Percentiles rank a stretch among this genome's conserved stretches.
Evolutionary conservation across 2,888 invertebrate species (phyloP).

Genomic region (Lochmaea capreae): DNA sequence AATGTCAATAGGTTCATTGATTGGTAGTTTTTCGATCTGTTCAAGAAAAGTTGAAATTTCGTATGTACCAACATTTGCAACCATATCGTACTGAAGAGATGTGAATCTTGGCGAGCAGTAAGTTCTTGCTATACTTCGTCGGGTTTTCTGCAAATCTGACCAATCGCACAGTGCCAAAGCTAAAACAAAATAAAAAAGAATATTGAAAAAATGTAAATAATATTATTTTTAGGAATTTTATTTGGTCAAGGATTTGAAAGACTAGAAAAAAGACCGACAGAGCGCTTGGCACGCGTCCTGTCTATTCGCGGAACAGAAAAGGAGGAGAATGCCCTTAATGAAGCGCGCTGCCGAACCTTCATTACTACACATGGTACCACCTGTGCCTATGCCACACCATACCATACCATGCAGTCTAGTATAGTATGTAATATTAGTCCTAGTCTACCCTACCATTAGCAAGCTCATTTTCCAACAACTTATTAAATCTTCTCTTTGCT

Average conservation of each 20-base stretch:
- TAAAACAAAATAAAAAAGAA: slow-evolving; percentile 65
- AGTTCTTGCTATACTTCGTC: slow-evolving; percentile 81
- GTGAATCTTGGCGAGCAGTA: slow-evolving; percentile 85
- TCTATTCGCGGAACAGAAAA: slow-evolving; percentile 53
- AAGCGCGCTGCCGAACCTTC: slow-evolving; percentile 50
- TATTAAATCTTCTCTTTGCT: slow-evolving; percentile 23
- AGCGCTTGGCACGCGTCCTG: slow-evolving; percentile 54
- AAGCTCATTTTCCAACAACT: slow-evolving; percentile 31
- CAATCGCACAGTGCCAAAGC: slow-evolving; percentile 90
- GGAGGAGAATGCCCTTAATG: slow-evolving; percentile 44
- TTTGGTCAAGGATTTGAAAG: slow-evolving; percentile 36
- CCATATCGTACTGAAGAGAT: slow-evolving; percentile 77
- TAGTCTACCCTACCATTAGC: slow-evolving; percentile 28
- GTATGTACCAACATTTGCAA: slow-evolving; percentile 77
- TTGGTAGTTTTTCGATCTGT: slow-evolving; percentile 67
- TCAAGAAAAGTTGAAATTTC: slow-evolving; percentile 74
- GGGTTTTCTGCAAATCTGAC: slow-evolving; percentile 83
- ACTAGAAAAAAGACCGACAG: slow-evolving; percentile 57
- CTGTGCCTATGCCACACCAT: slow-evolving; percentile 48
- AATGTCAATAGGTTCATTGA: slow-evolving; percentile 68
- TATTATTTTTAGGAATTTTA: not conserved
- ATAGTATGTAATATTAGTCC: slow-evolving; percentile 14
- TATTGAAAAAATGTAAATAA: not conserved
- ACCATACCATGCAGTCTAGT: slow-evolving; percentile 41
- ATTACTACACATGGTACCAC: slow-evolving; percentile 36